Evolutionary conservation across 2,888 invertebrate species (phyloP), one percentile per base, ranked within the genome.

Genomic region (Polydrusus cervinus): DNA sequence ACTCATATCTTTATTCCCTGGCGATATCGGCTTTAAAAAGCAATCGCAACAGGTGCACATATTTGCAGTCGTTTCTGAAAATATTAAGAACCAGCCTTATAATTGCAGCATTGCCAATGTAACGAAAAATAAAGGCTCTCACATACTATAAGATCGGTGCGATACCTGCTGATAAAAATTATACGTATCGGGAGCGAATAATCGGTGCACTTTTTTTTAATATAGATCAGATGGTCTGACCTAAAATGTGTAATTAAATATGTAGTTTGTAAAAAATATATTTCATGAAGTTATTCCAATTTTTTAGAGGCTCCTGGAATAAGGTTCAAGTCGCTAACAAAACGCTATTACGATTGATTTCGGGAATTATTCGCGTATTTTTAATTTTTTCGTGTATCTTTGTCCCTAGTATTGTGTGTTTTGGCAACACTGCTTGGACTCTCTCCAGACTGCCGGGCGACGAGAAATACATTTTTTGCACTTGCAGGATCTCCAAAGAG

Each of bases 31-130:
- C 66, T 38, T 51, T 51, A 73, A 66, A 61, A 51, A 34, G 43
- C 53, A 51, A 51, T 74, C 20, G 69, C 74, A 74, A 74, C 74
- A 74, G 74, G 74, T 74, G 74, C 43, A 62, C 66, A 71, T 71
- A 55, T 68, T 53, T 74, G 74, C 53, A 43, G 51, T 60, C 60
- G 47, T 69, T 69, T 60, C 47, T 34, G 69, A 69, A 69, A 69
- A 69, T 69, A 69, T 62, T 62, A 62, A 49, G 30, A 47, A 70
- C 47, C 38, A 16, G 18, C 51, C 34, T 62, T n/a, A 47, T 47
- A 68, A 51, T 11, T 49, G 53, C 70, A 25, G 11, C 38, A 62
- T 71, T 62, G 62, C 25, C 62, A 38, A 40, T 61, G n/a, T 20
- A 20, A n/a, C 16, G 11, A 8, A n/a, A 18, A 64, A 45, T 14